Evolutionary conservation across 2,888 invertebrate genomes (phyloP).

Genomic region (Heliconius charithonia): DNA sequence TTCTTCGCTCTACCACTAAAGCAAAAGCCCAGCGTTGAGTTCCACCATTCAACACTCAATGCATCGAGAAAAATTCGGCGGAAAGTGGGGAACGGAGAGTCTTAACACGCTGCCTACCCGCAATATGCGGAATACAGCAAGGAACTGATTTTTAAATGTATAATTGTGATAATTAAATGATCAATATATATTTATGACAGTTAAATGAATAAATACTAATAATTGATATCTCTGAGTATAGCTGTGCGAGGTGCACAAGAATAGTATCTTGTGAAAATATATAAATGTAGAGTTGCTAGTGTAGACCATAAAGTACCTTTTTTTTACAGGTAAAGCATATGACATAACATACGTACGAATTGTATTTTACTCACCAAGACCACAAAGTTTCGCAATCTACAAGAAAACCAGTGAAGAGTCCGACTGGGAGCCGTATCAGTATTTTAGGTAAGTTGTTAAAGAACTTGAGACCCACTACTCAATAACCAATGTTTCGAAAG

Average conservation of each 20-base stretch:
- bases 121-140: background rate
- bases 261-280: background rate
- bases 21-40: no score
- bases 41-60: no score
- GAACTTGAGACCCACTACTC: background rate
- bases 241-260: background rate
- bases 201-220: no score
- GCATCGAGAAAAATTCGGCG: no score
- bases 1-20: no score
- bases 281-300: no score
- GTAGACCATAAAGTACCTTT: no score
- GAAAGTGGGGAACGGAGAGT: background rate
- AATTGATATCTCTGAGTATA: background rate
- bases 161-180: no score
- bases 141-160: background rate
- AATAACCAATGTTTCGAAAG: background rate
- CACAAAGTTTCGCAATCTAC: slow-evolving; percentile 98
- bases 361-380: slow-evolving; percentile 97
- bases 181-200: no score
- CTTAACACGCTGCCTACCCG: background rate
- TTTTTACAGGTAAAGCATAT: slow-evolving; percentile 92
- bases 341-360: slow-evolving; percentile 98
- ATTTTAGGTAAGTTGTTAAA: slow-evolving; percentile 86
- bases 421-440: slow-evolving; percentile 95
- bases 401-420: slow-evolving; percentile 91